Percentiles rank a stretch among this genome's conserved stretches.
Conservation (phyloP, 2,797 vertebrate species). For the Holocentrus rufus region DNA sequence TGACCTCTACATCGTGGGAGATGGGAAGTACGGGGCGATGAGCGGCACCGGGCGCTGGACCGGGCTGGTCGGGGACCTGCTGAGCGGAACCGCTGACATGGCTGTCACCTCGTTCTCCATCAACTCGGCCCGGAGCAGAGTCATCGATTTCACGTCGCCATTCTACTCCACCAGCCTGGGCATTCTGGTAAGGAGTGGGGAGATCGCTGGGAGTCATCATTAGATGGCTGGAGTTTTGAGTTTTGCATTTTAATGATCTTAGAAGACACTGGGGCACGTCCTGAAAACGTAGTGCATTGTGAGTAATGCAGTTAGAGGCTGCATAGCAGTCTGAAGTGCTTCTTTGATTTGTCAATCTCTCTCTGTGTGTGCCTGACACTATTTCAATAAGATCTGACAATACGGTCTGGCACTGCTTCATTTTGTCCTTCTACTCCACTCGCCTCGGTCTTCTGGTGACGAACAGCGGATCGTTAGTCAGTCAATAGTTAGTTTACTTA, state of each 20-base stretch:
- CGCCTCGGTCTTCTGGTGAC: slow-evolving; percentile 33
- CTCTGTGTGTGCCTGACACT: slow-evolving; percentile 12
- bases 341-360: slow-evolving; percentile 45
- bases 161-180: slow-evolving; percentile 98
- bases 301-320: slow-evolving; percentile 24
- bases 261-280: background rate
- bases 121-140: slow-evolving; percentile 91
- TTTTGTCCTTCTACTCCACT: slow-evolving; percentile 39
- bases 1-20: slow-evolving; percentile 93
- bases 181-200: slow-evolving; percentile 84
- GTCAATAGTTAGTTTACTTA: slow-evolving; percentile 60
- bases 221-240: slow-evolving; percentile 15
- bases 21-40: slow-evolving; percentile 90
- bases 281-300: slow-evolving; percentile 12
- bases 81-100: slow-evolving; percentile 91
- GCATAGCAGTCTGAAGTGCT: slow-evolving; percentile 12
- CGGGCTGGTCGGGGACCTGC: slow-evolving; percentile 92
- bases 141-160: slow-evolving; percentile 96
- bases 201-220: slow-evolving; percentile 32
- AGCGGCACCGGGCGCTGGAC: slow-evolving; percentile 89
- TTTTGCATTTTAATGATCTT: slow-evolving; percentile 34
- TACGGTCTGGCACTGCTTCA: slow-evolving; percentile 38
- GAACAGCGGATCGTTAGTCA: slow-evolving; percentile 49
- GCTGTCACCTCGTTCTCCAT: slow-evolving; percentile 96
- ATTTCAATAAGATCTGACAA: slow-evolving; percentile 32